A percentile compares a stretch with the other conserved stretches of the same genome.
Evolutionary conservation across 2,888 invertebrate genomes (phyloP).

Genomic region (Napeogenes inachia): DNA sequence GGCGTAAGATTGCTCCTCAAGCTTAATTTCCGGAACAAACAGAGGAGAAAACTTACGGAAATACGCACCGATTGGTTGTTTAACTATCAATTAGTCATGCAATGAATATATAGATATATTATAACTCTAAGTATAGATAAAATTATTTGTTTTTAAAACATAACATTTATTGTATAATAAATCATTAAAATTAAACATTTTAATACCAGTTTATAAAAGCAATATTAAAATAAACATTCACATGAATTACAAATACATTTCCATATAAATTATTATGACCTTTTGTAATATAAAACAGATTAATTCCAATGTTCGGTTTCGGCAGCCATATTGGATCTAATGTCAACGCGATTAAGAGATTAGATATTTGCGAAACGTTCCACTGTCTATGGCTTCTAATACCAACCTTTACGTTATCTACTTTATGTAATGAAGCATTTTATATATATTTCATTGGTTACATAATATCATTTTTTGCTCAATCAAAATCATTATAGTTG

Average conservation of each 20-base stretch:
- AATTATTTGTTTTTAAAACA: no score
- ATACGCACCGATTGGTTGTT: conserved; percentile 13
- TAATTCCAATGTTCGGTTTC: conserved; percentile 32
- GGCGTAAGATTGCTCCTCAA: conserved; percentile 32
- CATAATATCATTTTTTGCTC: background rate
- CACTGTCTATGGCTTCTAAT: conserved; percentile 43
- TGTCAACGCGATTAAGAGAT: conserved; percentile 54
- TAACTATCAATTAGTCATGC: background rate
- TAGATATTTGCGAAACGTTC: conserved; percentile 38
- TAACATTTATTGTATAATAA: no score
- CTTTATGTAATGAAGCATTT: conserved; percentile 19
- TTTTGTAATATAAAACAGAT: background rate
- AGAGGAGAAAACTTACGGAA: conserved; percentile 32
- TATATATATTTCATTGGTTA: conserved; percentile 11
- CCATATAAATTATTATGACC: background rate
- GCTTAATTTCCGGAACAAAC: conserved; percentile 36
- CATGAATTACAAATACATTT: no score
- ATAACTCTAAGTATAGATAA: no score
- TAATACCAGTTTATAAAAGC: no score
- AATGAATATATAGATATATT: no score
- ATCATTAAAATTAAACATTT: no score
- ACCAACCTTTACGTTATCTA: conserved; percentile 19
- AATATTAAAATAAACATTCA: no score
- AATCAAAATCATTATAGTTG: no score
- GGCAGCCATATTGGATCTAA: conserved; percentile 49